A percentile compares a stretch with the other conserved stretches of the same genome.
Evolutionary conservation across 1,140 invertebrate genomes (phyloP).

Genomic region (Diorhabda elongata): DNA sequence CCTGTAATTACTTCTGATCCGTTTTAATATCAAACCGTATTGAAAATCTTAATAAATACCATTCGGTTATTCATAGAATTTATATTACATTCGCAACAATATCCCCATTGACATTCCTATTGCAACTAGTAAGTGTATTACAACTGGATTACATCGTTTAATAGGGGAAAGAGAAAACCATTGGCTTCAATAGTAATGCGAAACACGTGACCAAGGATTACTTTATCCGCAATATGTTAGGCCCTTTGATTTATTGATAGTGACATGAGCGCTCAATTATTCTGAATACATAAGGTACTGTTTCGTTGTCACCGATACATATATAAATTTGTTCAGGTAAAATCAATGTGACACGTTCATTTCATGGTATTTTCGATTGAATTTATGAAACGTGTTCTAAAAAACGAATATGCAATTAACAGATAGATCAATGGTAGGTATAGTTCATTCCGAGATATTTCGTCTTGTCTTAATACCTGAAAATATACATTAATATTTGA

Average conservation of each 20-base stretch:
- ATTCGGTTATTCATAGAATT: background rate
- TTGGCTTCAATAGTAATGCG: slow-evolving; percentile 35
- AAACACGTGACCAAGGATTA: slow-evolving; percentile 36
- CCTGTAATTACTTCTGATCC: too few relatives aligned
- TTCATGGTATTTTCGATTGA: too few relatives aligned
- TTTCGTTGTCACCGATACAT: background rate
- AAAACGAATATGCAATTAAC: too few relatives aligned
- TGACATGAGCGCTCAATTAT: slow-evolving; percentile 40
- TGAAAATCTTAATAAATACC: too few relatives aligned
- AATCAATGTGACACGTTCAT: too few relatives aligned
- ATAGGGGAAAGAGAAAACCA: slow-evolving; percentile 25
- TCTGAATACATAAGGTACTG: slow-evolving; percentile 18
- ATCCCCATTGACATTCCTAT: slow-evolving; percentile 11
- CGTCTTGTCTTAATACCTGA: too few relatives aligned
- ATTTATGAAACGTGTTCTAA: too few relatives aligned
- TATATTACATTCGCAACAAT: slow-evolving; percentile 13
- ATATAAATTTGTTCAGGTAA: background rate
- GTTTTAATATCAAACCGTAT: too few relatives aligned
- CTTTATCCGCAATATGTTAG: slow-evolving; percentile 38
- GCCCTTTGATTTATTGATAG: slow-evolving; percentile 37
- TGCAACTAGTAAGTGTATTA: slow-evolving; percentile 30
- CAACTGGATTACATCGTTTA: slow-evolving; percentile 31
- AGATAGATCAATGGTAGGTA: too few relatives aligned
- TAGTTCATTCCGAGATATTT: too few relatives aligned
- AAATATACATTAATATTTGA: too few relatives aligned